Evolutionary conservation across 2,797 vertebrate genomes (phyloP).

Genomic region (Delichon dasypus): DNA sequence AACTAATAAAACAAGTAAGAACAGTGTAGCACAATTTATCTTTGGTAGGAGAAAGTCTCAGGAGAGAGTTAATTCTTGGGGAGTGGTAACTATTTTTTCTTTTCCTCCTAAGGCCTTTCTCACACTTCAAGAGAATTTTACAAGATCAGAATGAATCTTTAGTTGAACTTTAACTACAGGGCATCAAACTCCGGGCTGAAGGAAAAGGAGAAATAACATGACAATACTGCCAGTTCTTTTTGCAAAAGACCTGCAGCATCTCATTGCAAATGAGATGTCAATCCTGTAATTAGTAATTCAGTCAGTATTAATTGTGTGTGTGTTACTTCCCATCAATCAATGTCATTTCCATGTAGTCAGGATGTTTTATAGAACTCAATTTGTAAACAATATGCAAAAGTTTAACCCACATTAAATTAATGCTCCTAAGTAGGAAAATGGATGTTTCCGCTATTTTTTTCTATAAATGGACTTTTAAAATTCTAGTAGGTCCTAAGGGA

Average conservation of each 20-base stretch:
- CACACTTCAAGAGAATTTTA: background rate
- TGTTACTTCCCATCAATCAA: slow-evolving; percentile 36
- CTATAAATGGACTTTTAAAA: background rate
- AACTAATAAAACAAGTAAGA: background rate
- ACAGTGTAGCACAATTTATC: background rate
- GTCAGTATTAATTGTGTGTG: slow-evolving; percentile 36
- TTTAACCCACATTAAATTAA: slow-evolving; percentile 22
- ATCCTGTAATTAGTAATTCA: slow-evolving; percentile 38
- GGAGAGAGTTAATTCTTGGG: background rate
- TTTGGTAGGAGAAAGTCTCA: background rate
- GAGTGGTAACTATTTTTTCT: background rate
- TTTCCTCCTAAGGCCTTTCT: background rate
- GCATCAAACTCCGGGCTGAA: background rate
- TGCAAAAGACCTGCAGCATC: background rate
- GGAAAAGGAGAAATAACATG: background rate
- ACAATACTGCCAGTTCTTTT: background rate
- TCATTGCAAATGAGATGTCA: slow-evolving; percentile 35
- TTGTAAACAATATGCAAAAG: slow-evolving; percentile 45
- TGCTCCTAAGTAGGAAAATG: background rate
- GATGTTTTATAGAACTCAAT: slow-evolving; percentile 19
- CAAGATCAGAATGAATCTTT: background rate
- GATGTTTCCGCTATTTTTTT: background rate
- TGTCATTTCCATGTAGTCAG: slow-evolving; percentile 13
- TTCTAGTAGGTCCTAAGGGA: background rate
- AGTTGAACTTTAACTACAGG: background rate